Percentiles rank a stretch among this genome's conserved stretches.
Conservation (phyloP, 2,113 vertebrate species). For the Ictalurus punctatus region DNA sequence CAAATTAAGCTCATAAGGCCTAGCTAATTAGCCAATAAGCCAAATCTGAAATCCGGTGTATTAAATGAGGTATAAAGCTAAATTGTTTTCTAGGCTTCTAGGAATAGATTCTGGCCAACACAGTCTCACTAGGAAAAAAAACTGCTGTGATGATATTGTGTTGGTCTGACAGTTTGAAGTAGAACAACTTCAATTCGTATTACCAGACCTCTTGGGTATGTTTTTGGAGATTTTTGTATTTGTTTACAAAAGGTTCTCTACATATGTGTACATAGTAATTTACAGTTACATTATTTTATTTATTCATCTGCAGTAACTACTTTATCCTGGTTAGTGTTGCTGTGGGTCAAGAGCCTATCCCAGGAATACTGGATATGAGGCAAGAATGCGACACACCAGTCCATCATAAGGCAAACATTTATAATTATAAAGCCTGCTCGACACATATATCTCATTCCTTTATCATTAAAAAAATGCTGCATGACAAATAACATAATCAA, state of each 20-base stretch:
- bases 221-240: too few species aligned
- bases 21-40: too few species aligned
- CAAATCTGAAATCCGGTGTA: not conserved
- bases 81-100: not conserved
- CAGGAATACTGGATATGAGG: too few species aligned
- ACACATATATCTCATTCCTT: not conserved
- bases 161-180: not conserved
- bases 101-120: not conserved
- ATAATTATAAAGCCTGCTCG: too few species aligned
- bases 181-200: not conserved
- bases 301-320: not conserved
- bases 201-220: too few species aligned
- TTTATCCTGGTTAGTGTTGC: too few species aligned
- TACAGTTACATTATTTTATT: not conserved
- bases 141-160: not conserved
- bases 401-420: too few species aligned
- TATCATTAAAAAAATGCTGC: not conserved
- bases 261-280: too few species aligned
- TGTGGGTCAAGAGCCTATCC: too few species aligned
- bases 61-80: not conserved
- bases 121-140: not conserved
- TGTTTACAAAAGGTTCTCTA: too few species aligned
- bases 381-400: too few species aligned
- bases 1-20: not conserved
- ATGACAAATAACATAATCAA: not conserved